Evolutionary conservation across 1,140 invertebrate genomes (phyloP), one percentile per base, ranked within the genome.

Genomic region (Steinernema feltiae): DNA sequence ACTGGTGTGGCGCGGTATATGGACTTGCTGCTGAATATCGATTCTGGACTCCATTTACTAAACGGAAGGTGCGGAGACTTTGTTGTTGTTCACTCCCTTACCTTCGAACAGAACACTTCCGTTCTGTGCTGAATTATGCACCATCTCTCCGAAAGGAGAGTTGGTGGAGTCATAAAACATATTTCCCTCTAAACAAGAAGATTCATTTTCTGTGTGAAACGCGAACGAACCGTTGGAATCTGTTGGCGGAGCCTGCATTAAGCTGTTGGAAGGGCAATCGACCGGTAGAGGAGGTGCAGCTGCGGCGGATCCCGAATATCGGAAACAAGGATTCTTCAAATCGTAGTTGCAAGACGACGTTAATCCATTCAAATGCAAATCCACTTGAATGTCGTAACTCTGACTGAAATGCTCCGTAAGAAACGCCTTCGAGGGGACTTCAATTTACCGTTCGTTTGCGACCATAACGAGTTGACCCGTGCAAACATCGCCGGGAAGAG

Each of bases 321-420:
- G 73, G 69, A 75, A 75, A 31, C 32, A 31, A 12, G 73, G 73
- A 27, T 75, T 75, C 69, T 72, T 72, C 71, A 72, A 24, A 21
- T 72, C 71, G 90, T 91, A 69, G 92, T 93, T 78, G 87, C 87
- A 80, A 86, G 86, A 79, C 91, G 91, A 35, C 1, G 30, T 69
- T 7, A 30, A n/a, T 0, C 94, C 94, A 87, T 97, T 94, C 35
- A 97, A 90, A 77, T 91, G 91, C 75, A 98, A 87, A 82, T 95
- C 93, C 87, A 99, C 97, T 21, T 94, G 95, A n/a, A 98, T 95
- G 89, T 99, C 96, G 86, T 99, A 98, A 82, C 95, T 97, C 90
- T 98, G 96, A 12, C 53, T 63, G 53, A 15, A 63, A 63, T 27
- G 53, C n/a, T n/a, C n/a, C n/a, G n/a, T n/a, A n/a, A n/a, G n/a